Evolutionary conservation across 1,140 invertebrate species (phyloP), one percentile per base, ranked within the genome.

Genomic region (Brachionus paranguensis): DNA sequence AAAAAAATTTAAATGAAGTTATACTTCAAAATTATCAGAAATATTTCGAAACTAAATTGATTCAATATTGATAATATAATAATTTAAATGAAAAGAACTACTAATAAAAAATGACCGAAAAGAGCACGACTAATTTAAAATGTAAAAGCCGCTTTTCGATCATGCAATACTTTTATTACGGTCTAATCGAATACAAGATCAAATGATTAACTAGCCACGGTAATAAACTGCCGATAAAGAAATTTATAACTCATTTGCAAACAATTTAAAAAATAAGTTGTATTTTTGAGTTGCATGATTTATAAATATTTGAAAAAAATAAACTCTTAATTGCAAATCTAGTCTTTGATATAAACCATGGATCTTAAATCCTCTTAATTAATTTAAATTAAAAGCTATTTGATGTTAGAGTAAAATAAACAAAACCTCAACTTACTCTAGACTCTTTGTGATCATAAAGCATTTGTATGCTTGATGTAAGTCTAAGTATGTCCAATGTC

Each of bases 311-410:
- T 5, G 33, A 64, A 64, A 68, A 33, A 68, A 68, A 68, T 33
- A 68, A 41, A 68, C 65, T 68, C 65, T 41, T 68, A 68, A 68
- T 68, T 68, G 33, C 65, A 14, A 33, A 33, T 68, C 29, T 41
- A 68, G 27, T 68, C 65, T 68, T 41, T 68, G 65, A 68, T 68
- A 37, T 68, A 33, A 68, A 68, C 65, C 65, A 68, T 14, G 24
- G 65, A 33, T 68, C 20, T 3, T 4, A 33, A 33, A 33, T 68
- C 27, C 27, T 24, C 27, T 68, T 68, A 68, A 68, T 68, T 68
- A 68, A 68, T 68, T 68, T 68, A 68, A 68, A 68, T 68, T 41
- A 33, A 68, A 68, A 68, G 33, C 33, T 68, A 24, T 60, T 60
- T 20, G 53, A 60, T 60, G n/a, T 17, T 70, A 37, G 37, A 70